Conservation (phyloP, 1,140 invertebrate species). For the Coelopa frigida region DNA sequence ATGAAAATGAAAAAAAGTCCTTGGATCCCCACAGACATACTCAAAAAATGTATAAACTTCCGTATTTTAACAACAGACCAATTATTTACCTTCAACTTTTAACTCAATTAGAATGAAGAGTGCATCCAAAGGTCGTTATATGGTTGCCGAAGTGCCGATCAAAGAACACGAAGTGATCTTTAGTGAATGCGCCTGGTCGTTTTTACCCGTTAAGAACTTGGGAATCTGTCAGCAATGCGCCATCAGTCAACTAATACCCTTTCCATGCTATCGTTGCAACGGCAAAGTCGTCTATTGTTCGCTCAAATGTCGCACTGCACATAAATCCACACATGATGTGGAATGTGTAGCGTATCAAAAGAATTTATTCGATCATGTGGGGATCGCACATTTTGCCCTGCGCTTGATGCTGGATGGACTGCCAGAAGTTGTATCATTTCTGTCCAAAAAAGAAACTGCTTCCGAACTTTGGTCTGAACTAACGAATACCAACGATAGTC, state of each 20-base stretch:
- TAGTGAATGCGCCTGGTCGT: constrained; percentile 20
- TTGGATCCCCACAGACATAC: background rate
- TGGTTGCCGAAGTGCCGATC: constrained; percentile 20
- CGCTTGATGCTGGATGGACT: constrained; percentile 22
- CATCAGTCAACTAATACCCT: constrained; percentile 24
- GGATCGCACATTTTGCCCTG: constrained; percentile 28
- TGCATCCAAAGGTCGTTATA: constrained; percentile 18
- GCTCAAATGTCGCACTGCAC: constrained; percentile 17
- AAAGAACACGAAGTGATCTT: constrained; percentile 19
- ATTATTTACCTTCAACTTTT: background rate
- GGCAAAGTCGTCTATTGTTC: constrained; percentile 34
- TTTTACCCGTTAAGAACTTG: constrained; percentile 23
- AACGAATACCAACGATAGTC: background rate
- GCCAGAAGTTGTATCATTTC: constrained; percentile 11
- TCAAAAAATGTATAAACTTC: constrained; percentile 28
- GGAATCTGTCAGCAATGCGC: constrained; percentile 32
- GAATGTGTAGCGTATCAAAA: constrained; percentile 24
- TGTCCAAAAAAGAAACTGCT: background rate
- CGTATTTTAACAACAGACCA: background rate
- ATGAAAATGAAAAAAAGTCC: background rate
- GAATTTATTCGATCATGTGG: constrained; percentile 20
- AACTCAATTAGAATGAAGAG: background rate
- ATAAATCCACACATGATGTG: constrained; percentile 18
- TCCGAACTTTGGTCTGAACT: constrained; percentile 18
- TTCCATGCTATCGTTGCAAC: constrained; percentile 27